A percentile compares a stretch with the other conserved stretches of the same genome.
These are phyloP conservation scores for Diprion similis DNA, from an alignment of 1,140 invertebrate species.

Conservation along the genomic window DNA sequence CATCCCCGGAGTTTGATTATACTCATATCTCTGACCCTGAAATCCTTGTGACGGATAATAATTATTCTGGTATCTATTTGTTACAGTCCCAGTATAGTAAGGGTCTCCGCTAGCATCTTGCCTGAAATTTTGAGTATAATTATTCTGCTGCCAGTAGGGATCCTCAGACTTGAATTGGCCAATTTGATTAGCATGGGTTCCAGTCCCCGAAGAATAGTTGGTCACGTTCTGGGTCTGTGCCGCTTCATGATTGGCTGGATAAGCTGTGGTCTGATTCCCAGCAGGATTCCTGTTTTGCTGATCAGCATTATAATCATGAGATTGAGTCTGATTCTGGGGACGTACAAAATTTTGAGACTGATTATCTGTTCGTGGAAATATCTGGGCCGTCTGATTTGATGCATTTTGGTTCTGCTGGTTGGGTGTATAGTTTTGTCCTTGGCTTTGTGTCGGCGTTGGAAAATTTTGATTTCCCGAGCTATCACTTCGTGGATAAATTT, in stretches of 20 bases:
- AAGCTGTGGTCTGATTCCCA: constrained; percentile 36
- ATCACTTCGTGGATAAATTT: neutral
- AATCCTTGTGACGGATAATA: constrained; percentile 53
- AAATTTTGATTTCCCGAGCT: constrained; percentile 24
- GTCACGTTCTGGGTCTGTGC: constrained; percentile 34
- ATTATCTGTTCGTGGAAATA: constrained; percentile 40
- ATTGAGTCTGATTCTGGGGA: constrained; percentile 41
- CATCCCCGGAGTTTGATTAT: constrained; percentile 26
- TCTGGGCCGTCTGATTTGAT: constrained; percentile 40
- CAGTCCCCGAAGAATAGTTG: constrained; percentile 34
- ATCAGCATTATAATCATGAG: constrained; percentile 40
- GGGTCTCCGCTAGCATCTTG: constrained; percentile 47
- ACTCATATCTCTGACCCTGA: constrained; percentile 47
- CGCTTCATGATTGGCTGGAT: constrained; percentile 34
- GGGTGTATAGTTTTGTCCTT: constrained; percentile 29
- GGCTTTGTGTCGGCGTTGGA: constrained; percentile 29
- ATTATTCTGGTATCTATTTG: constrained; percentile 50
- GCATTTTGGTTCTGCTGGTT: constrained; percentile 33
- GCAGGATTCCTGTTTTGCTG: constrained; percentile 32
- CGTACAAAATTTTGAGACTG: constrained; percentile 13
- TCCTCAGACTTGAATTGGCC: constrained; percentile 42
- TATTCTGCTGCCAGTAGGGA: constrained; percentile 55
- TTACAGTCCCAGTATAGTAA: constrained; percentile 45
- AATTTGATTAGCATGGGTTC: constrained; percentile 34
- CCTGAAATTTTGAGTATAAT: constrained; percentile 43